Evolutionary conservation across 2,888 invertebrate species (phyloP), one percentile per base, ranked within the genome.

Genomic region (Lithophane semibrunnea): DNA sequence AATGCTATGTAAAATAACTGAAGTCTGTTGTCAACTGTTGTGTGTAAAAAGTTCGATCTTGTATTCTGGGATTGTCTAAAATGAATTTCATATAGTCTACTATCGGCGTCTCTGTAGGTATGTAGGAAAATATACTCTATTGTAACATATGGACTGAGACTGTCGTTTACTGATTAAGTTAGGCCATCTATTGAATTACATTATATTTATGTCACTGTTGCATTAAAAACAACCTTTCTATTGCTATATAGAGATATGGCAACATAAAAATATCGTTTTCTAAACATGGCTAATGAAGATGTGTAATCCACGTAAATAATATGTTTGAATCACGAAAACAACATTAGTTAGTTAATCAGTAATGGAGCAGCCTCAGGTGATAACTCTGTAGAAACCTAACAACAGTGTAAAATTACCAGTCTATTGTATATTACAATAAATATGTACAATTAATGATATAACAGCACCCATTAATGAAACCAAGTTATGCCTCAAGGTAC

Each of bases 11-110:
- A 91, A 94, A 92, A 88, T 82, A 89, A 93, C 81, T 86, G 81
- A 93, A 93, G 87, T 90, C 87, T 91, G 92, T 91, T 80, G 90
- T 92, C 85, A 92, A 89, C 90, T 94, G 94, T 92, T 93, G 93
- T 94, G 92, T 96, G 96, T 96, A 96, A 96, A 96, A 96, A 96
- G 96, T 96, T 94, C 88, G 96, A 96, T 96, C 96, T 96, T 96
- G 96, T 96, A 96, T 96, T 96, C 96, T 96, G 96, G 96, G 94
- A 95, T 96, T 95, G 96, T 94, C 93, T 94, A 94, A 96, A 96
- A 95, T 95, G 91, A 96, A 96, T 94, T 93, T 94, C 82, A 94
- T 95, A 94, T 96, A 95, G 90, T 94, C 94, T 95, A 96, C 94
- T 95, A 96, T 95, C 93, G 93, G 94, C 92, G 92, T 94, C 91